A percentile compares a stretch with the other conserved stretches of the same genome.
Evolutionary conservation across 2,888 invertebrate species (phyloP).

Genomic region (Carterocephalus palaemon): DNA sequence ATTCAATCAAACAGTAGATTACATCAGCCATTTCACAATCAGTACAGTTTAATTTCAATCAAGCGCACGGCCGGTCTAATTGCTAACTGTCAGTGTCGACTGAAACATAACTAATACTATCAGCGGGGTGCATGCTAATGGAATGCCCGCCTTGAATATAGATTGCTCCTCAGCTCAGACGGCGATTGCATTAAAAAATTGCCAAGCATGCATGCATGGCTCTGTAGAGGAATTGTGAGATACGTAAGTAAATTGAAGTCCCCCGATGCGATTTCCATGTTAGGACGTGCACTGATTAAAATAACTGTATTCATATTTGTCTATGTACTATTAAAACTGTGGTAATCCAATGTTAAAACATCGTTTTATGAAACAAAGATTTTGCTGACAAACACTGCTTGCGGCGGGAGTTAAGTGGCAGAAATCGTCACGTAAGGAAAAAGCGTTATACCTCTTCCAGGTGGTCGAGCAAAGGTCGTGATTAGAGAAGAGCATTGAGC

Average conservation of each 20-base stretch:
- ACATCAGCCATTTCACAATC: conserved; percentile 49
- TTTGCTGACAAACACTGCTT: too few species aligned
- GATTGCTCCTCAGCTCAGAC: conserved; percentile 38
- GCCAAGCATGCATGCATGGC: conserved; percentile 26
- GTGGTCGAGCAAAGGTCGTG: too few species aligned
- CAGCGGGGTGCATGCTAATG: conserved; percentile 41
- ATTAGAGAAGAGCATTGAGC: too few species aligned
- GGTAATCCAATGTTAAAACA: too few species aligned
- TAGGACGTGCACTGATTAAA: conserved; percentile 7
- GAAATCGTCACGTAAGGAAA: too few species aligned
- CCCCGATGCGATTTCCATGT: conserved; percentile 7
- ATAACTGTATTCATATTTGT: too few species aligned
- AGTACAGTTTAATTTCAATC: conserved; percentile 57
- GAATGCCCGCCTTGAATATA: conserved; percentile 43
- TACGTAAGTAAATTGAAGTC: conserved; percentile 17
- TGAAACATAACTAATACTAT: conserved; percentile 30
- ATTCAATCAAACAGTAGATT: too few species aligned
- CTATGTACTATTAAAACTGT: too few species aligned
- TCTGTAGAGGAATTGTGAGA: conserved; percentile 1
- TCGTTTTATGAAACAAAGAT: too few species aligned
- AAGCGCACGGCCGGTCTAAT: conserved; percentile 49
- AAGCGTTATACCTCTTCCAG: too few species aligned
- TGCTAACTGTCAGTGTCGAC: conserved; percentile 43
- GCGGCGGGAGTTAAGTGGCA: too few species aligned
- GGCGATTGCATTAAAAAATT: conserved; percentile 37